Evolutionary conservation across 2,797 vertebrate species (phyloP), one percentile per base, ranked within the genome.

Genomic region (Myotis myotis): DNA sequence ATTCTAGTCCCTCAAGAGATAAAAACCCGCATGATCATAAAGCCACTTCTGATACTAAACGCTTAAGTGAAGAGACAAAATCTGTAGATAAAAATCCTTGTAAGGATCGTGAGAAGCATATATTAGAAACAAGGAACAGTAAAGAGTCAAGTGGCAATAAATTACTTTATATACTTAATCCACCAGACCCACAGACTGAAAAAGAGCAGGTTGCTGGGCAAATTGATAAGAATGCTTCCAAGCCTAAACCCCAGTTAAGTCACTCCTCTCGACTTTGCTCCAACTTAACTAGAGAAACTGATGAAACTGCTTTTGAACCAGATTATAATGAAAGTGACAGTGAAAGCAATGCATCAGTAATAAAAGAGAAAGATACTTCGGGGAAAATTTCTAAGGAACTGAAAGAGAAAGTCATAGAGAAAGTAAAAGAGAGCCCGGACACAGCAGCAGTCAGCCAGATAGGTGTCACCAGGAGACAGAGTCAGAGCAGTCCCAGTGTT

Each of bases 261-360:
- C 98, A 98, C 41, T 98, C 98, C 1, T 96, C 97, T 0, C 97
- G 99, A 7, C 98, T 99, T 23, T 98, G 99, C 2, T 98, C 99
- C 0, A 99, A 99, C 89, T 97, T 99, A 2, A 98, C 99, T 0
- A 98, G 99, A 8, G 99, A 99, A 97, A 99, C 99, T 0, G 99
- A 99, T 3, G 99, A 99, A 97, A 99, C 99, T 0, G 99, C 99
- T 0, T 99, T 99, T 1, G 99, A 99, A 17, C 99, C 99, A 0
- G 99, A 99, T 98, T 99, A 99, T 98, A 99, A 99, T 0, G 99
- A 99, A 94, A 99, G 98, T 5, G 98, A 98, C 95, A 98, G 99
- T 0, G 99, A 99, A 87, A 98, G 98, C 66, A 98, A 98, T 4
- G 97, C 98, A 1, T 99, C 99, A 0, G 98, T 99, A 0, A 98